phyloP scores from a whole-genome alignment of 2,113 vertebrate species.

The Tragelaphus buxtoni region DNA sequence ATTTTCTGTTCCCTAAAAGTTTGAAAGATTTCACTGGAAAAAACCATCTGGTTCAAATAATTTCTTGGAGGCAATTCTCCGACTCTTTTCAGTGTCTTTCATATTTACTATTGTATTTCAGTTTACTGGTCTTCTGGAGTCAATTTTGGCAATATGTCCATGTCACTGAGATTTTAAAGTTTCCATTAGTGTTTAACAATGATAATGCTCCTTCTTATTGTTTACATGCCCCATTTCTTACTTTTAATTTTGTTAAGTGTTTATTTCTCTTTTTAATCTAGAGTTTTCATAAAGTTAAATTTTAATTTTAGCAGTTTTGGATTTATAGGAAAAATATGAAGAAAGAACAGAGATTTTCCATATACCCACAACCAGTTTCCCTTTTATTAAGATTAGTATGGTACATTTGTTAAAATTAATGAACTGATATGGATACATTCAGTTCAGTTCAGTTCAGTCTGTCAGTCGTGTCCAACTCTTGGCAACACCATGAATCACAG shows the following conservation, averaged over 20 bases:
- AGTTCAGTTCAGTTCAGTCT: too few species aligned
- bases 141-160: not conserved
- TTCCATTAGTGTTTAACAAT: not conserved
- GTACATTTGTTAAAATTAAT: not conserved
- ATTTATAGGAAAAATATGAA: conserved; percentile 20
- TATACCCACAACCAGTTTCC: not conserved
- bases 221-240: not conserved
- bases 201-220: not conserved
- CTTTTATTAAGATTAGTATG: not conserved
- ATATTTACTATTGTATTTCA: not conserved
- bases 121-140: conserved; percentile 13
- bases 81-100: not conserved
- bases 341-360: not conserved
- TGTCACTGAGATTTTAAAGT: conserved; percentile 20
- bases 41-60: conserved; percentile 43
- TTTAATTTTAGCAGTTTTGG: conserved; percentile 3
- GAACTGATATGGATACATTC: not conserved
- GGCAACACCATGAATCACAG: too few species aligned
- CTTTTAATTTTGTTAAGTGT: conserved; percentile 23
- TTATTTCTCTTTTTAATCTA: not conserved
- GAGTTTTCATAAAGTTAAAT: not conserved
- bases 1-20: conserved; percentile 57
- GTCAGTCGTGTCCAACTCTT: too few species aligned
- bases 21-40: conserved; percentile 41
- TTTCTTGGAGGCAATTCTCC: conserved; percentile 33